Evolutionary conservation across 2,888 invertebrate species (phyloP).

Genomic region (Athetis lepigone): DNA sequence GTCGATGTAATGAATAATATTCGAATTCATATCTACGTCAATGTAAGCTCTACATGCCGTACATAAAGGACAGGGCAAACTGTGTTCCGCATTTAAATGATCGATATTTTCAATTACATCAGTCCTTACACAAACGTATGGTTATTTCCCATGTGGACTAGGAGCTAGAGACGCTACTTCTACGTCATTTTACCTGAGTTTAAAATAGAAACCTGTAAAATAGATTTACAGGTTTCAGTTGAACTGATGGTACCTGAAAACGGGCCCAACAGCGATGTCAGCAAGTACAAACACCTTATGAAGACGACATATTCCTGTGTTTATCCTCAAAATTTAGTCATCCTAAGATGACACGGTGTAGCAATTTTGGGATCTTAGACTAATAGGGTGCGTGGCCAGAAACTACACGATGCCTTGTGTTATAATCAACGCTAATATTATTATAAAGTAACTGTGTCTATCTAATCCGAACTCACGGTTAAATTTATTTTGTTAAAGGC

Average conservation of each 20-base stretch:
- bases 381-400: neutral
- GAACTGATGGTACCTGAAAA: too few species aligned
- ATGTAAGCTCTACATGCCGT: neutral
- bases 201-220: too few species aligned
- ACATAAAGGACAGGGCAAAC: neutral
- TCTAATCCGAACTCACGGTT: too few species aligned
- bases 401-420: neutral
- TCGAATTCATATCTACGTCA: neutral
- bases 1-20: conserved; percentile 6
- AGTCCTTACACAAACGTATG: neutral
- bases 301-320: too few species aligned
- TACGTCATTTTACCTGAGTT: neutral
- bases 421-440: too few species aligned
- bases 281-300: too few species aligned
- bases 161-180: neutral
- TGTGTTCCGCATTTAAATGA: neutral
- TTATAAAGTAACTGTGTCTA: too few species aligned
- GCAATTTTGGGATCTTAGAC: neutral
- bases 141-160: neutral
- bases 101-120: conserved; percentile 28
- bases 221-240: too few species aligned
- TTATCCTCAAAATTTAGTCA: too few species aligned
- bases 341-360: too few species aligned
- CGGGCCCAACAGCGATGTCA: too few species aligned
- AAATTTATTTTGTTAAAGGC: too few species aligned